Evolutionary conservation across 2,888 invertebrate species (phyloP).

Genomic region (Epsilonema sp.): DNA sequence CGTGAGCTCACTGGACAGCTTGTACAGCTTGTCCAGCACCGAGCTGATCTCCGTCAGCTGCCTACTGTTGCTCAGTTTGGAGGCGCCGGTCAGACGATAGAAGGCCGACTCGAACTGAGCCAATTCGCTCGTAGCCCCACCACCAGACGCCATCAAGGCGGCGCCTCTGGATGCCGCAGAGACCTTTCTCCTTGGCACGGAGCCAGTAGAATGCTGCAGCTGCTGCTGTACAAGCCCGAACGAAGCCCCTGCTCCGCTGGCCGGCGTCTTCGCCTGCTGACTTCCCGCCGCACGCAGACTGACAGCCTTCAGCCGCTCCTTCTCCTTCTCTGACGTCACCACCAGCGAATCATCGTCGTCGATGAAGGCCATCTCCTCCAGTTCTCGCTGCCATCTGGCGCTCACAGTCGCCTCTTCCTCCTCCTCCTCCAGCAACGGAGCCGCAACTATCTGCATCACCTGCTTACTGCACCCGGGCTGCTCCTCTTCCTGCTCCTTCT

Average conservation of each 20-base stretch:
- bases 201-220: not conserved
- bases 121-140: no score
- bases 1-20: constrained; percentile 14
- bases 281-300: not conserved
- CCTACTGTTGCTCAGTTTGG: constrained; percentile 2
- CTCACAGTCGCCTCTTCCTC: not conserved
- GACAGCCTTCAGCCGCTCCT: constrained; percentile 7
- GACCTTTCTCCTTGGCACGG: not conserved
- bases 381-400: constrained; percentile 7
- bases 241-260: no score
- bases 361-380: constrained; percentile 9
- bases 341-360: constrained; percentile 39
- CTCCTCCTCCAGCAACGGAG: not conserved
- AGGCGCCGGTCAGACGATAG: not conserved
- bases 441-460: not conserved
- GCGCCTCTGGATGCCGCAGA: not conserved
- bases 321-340: constrained; percentile 28
- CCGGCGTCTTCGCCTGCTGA: no score
- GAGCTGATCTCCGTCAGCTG: constrained; percentile 13
- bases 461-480: not conserved
- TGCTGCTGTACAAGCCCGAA: not conserved
- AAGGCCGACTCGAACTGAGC: not conserved
- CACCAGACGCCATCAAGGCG: no score
- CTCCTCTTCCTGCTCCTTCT: not conserved
- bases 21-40: constrained; percentile 14